A percentile compares a stretch with the other conserved stretches of the same genome.
Evolutionary conservation across 35 echinoderm and acorn worm species (phyloP).

Genomic region (Amphiura filiformis): DNA sequence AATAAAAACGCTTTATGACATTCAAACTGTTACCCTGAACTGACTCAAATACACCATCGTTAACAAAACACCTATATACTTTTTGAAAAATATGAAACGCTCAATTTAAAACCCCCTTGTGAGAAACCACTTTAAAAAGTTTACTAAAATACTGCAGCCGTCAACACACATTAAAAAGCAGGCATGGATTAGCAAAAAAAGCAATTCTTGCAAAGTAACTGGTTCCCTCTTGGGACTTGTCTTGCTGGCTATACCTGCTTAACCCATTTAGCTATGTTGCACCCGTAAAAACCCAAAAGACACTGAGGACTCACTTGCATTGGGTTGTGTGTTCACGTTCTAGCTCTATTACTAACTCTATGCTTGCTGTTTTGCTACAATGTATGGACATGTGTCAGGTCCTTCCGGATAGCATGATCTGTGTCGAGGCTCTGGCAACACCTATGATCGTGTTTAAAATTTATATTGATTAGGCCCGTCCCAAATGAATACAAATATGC

Average conservation of each 20-base stretch:
- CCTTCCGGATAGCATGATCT: too few species aligned
- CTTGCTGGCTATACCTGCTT: neutral
- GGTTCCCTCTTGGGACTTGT: neutral
- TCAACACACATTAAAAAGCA: neutral
- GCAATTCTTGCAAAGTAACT: constrained; percentile 5
- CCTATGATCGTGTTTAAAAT: too few species aligned
- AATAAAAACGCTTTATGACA: too few species aligned
- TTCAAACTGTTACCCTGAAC: too few species aligned
- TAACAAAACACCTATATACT: too few species aligned
- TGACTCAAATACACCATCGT: too few species aligned
- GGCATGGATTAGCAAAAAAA: neutral
- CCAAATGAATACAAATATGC: too few species aligned
- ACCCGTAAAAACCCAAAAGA: neutral
- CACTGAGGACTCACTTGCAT: neutral
- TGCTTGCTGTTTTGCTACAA: too few species aligned
- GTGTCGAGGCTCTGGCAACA: too few species aligned
- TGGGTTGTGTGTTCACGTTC: neutral
- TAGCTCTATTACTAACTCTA: neutral
- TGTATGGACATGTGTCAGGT: too few species aligned
- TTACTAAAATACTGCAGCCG: neutral
- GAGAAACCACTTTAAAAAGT: neutral
- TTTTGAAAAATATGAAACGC: neutral
- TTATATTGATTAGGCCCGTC: too few species aligned
- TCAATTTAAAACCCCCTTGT: neutral
- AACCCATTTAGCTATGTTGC: too few species aligned